These are phyloP conservation scores for Corythornis leucogaster DNA, from an alignment of 2,797 vertebrate species.

Conservation along the genomic window DNA sequence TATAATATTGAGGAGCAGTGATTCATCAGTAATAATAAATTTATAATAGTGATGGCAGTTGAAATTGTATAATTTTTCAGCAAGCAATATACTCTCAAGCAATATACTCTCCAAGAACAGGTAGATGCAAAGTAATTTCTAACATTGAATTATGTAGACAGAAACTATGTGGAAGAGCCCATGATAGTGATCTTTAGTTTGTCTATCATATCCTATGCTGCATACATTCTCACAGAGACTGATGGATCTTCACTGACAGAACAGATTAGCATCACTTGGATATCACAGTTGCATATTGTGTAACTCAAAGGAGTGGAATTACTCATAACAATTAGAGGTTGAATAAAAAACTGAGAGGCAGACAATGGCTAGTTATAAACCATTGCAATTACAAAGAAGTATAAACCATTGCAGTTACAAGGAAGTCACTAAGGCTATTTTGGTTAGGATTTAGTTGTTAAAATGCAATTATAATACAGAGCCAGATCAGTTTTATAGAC, in stretches of 20 bases:
- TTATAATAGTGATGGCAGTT: constrained; percentile 9
- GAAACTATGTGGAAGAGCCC: neutral
- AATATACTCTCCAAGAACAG: neutral
- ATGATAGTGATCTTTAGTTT: neutral
- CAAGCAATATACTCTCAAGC: neutral
- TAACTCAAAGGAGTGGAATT: neutral
- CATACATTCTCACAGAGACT: neutral
- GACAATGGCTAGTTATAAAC: neutral
- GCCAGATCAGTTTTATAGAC: neutral
- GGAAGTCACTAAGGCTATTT: neutral
- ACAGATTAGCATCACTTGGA: neutral
- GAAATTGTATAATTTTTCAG: constrained; percentile 17
- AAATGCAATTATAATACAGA: neutral
- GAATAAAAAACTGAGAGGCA: neutral
- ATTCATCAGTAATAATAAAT: constrained; percentile 32
- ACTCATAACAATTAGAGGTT: neutral
- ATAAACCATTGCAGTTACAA: neutral
- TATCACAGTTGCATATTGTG: neutral
- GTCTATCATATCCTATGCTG: neutral
- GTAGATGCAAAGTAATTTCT: neutral
- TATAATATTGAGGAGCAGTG: constrained; percentile 12
- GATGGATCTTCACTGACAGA: neutral
- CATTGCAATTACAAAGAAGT: neutral
- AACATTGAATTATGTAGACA: neutral
- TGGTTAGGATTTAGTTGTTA: neutral